These are phyloP conservation scores for Podilymbus podiceps DNA, from an alignment of 2,113 vertebrate species.

Conservation along the genomic window DNA sequence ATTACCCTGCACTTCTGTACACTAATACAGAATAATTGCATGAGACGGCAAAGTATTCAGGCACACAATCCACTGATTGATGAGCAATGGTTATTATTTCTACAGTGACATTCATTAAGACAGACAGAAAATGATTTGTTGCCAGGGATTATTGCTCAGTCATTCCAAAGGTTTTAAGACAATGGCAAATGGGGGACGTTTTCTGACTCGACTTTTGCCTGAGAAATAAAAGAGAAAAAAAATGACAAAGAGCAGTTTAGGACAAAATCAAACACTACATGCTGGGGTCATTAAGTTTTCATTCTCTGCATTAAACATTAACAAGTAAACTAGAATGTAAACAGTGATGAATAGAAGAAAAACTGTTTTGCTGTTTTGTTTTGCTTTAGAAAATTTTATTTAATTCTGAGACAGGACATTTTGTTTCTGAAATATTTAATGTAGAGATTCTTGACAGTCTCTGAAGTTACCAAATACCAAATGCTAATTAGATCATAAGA, in stretches of 20 bases:
- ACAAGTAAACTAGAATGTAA: conserved; percentile 63
- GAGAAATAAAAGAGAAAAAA: neutral
- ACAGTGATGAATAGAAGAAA: conserved; percentile 38
- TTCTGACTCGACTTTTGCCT: neutral
- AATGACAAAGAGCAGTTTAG: neutral
- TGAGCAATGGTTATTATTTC: neutral
- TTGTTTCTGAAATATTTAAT: conserved; percentile 68
- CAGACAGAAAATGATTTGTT: neutral
- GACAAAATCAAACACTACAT: conserved; percentile 3
- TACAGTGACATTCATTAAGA: neutral
- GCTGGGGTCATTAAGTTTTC: conserved; percentile 70
- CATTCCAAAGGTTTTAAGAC: conserved; percentile 5
- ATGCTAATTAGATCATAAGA: conserved; percentile 73
- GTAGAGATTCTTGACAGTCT: conserved; percentile 60
- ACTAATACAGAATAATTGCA: neutral
- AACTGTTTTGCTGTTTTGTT: conserved; percentile 10
- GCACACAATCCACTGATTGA: neutral
- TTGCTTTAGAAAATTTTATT: conserved; percentile 53
- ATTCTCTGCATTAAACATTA: conserved; percentile 68
- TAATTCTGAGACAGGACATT: conserved; percentile 52
- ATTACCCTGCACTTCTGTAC: neutral
- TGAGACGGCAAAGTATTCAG: neutral
- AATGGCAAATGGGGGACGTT: neutral
- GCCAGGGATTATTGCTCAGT: neutral
- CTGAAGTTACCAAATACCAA: conserved; percentile 70